Conservation (phyloP, 2,888 invertebrate genomes). For the Adelphocoris suturalis region DNA sequence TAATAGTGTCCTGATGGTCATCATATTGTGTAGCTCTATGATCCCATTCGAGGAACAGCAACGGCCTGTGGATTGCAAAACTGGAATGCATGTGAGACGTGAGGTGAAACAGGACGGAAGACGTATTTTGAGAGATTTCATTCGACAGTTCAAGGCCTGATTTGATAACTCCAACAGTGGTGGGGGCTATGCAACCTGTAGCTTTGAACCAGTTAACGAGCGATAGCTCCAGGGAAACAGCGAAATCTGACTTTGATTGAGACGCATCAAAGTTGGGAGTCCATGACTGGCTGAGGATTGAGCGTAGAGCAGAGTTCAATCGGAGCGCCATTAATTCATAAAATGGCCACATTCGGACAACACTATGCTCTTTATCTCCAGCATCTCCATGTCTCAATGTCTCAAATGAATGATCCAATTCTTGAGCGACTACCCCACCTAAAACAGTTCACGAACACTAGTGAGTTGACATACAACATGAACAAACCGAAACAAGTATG, state of each 20-base stretch:
- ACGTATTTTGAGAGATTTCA: not conserved
- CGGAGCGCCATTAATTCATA: constrained; percentile 72
- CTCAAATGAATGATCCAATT: not conserved
- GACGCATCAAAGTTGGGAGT: not conserved
- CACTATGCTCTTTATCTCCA: constrained; percentile 27
- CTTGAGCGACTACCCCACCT: not conserved
- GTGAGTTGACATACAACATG: too few relatives aligned
- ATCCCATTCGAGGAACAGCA: constrained; percentile 70
- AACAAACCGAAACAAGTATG: too few relatives aligned
- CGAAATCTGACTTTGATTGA: not conserved
- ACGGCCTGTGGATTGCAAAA: constrained; percentile 57
- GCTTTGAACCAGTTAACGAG: constrained; percentile 57
- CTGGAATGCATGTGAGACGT: constrained; percentile 61
- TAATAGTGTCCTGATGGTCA: not conserved
- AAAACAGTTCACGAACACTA: not conserved
- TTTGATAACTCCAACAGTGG: constrained; percentile 55
- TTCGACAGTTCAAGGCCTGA: not conserved
- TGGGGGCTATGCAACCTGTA: constrained; percentile 57
- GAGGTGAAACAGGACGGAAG: constrained; percentile 59
- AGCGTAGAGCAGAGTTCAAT: constrained; percentile 65
- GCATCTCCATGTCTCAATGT: not conserved
- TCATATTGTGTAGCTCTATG: not conserved
- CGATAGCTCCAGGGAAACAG: constrained; percentile 33
- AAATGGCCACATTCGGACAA: constrained; percentile 74
- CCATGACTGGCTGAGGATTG: not conserved